A percentile compares a stretch with the other conserved stretches of the same genome.
Conservation (phyloP, 2,797 vertebrate genomes). For the Melopsittacus undulatus region DNA sequence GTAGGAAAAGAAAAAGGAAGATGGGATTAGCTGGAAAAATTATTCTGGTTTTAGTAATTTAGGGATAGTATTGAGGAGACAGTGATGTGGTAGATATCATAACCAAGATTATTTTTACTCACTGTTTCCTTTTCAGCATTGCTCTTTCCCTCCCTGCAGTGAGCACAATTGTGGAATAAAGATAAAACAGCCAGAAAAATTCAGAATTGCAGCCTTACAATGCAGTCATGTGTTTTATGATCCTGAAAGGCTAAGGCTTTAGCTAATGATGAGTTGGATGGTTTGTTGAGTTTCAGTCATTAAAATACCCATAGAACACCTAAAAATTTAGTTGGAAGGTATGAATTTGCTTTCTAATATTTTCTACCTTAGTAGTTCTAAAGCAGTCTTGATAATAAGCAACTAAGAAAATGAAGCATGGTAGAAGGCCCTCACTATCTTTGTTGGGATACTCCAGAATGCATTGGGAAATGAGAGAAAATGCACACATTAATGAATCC, state of each 20-base stretch:
- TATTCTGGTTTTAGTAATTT: background rate
- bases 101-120: background rate
- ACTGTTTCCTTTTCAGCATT: background rate
- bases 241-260: background rate
- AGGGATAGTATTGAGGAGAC: background rate
- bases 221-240: background rate
- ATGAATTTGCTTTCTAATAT: background rate
- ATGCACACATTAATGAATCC: background rate
- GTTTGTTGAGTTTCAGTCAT: background rate
- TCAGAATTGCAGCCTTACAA: background rate
- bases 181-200: background rate
- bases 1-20: background rate
- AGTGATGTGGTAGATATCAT: background rate
- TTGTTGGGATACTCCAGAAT: background rate
- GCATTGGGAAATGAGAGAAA: background rate
- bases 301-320: background rate
- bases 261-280: background rate
- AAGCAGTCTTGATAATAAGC: background rate
- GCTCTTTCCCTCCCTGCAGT: background rate
- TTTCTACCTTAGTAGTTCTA: background rate
- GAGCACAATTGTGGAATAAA: accelerated
- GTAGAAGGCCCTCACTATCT: background rate
- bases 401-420: background rate
- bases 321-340: background rate
- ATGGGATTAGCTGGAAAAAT: background rate